Conservation (phyloP, 2,113 vertebrate genomes). For the Lagopus muta region DNA sequence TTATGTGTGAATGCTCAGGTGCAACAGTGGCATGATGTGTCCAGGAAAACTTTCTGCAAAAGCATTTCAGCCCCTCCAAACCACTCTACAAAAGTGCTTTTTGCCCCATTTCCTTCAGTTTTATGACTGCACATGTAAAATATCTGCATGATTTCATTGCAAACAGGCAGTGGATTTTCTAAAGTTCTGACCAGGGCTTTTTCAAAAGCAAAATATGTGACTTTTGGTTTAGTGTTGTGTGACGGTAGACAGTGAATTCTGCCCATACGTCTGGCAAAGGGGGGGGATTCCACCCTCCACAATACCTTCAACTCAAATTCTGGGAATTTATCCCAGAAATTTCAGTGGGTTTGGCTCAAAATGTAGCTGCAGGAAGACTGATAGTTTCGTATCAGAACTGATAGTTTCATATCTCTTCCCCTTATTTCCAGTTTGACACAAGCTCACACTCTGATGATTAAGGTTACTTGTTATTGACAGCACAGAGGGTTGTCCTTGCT, state of each 20-base stretch:
- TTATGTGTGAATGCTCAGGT: neutral
- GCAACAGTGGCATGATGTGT: fast-evolving
- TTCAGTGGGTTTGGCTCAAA: neutral
- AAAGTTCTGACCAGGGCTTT: neutral
- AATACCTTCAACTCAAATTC: neutral
- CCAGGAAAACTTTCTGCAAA: neutral
- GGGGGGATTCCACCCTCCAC: neutral
- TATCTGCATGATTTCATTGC: neutral
- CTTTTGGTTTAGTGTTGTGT: neutral
- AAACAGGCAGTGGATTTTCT: neutral
- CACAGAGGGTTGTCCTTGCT: neutral
- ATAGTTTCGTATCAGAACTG: neutral
- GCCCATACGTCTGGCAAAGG: neutral
- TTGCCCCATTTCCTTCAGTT: neutral
- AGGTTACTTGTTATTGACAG: neutral
- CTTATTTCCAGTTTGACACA: conserved; percentile 3
- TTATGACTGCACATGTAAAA: neutral
- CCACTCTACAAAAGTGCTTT: neutral
- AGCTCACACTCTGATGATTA: neutral
- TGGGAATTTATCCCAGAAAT: neutral
- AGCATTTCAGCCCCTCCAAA: neutral
- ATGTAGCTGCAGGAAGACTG: neutral
- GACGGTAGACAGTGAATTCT: neutral
- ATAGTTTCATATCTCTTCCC: neutral
- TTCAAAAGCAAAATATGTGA: neutral